phyloP scores from a whole-genome alignment of 2,797 vertebrate genomes.

The Betta splendens region DNA sequence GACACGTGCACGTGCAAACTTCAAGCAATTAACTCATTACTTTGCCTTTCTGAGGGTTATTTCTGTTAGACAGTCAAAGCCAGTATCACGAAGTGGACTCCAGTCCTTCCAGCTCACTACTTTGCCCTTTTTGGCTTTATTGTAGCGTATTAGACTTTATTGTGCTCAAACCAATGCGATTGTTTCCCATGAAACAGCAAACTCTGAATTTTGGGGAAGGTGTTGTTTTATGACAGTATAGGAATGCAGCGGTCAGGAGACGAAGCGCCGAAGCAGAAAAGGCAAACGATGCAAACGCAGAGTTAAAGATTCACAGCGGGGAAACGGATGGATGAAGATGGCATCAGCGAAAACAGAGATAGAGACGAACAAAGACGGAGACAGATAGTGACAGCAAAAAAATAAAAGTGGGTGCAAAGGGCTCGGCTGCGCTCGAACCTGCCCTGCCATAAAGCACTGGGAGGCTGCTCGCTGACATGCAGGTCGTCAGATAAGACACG shows the following conservation, averaged over 20 bases:
- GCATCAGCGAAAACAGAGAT: not conserved
- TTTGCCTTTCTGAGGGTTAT: too few relatives aligned
- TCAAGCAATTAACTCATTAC: not conserved
- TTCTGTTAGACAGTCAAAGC: too few relatives aligned
- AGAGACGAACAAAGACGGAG: not conserved
- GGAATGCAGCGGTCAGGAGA: conserved; percentile 4
- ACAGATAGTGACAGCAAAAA: not conserved
- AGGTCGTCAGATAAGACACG: not conserved
- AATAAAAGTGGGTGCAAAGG: conserved; percentile 5
- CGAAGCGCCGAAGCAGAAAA: not conserved
- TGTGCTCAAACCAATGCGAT: too few relatives aligned
- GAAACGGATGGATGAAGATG: conserved; percentile 3
- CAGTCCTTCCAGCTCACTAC: too few relatives aligned
- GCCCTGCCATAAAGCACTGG: conserved; percentile 9
- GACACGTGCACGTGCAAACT: too few relatives aligned
- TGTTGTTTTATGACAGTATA: too few relatives aligned
- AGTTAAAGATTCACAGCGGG: conserved; percentile 9
- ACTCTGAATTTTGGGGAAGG: too few relatives aligned
- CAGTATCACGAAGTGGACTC: too few relatives aligned
- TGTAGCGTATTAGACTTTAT: conserved; percentile 15
- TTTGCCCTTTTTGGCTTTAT: too few relatives aligned
- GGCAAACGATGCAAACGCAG: not conserved
- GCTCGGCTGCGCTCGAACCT: not conserved
- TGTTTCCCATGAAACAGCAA: too few relatives aligned
- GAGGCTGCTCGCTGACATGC: not conserved